Evolutionary conservation across 2,888 invertebrate genomes (phyloP).

Genomic region (Harpalus rufipes): DNA sequence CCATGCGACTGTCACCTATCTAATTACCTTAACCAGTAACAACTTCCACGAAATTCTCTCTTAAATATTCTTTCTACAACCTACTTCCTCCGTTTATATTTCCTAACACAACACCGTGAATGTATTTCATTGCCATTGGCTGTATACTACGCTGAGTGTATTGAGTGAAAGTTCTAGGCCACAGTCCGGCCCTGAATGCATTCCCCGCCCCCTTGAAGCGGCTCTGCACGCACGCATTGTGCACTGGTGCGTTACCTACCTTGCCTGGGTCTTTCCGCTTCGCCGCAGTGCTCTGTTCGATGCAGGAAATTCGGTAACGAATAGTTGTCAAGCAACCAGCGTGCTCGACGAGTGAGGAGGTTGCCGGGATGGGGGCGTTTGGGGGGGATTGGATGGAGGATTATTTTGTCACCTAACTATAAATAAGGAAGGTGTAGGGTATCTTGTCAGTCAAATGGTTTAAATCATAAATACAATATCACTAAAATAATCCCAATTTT

Average conservation of each 20-base stretch:
- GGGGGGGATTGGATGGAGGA: neutral
- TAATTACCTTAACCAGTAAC: neutral
- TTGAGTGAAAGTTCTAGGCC: constrained; percentile 48
- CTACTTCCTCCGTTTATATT: neutral
- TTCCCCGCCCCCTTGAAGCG: constrained; percentile 4
- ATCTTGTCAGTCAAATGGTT: no score
- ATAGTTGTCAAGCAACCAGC: constrained; percentile 24
- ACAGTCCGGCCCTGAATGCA: constrained; percentile 51
- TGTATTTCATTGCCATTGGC: constrained; percentile 36
- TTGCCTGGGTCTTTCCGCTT: constrained; percentile 7
- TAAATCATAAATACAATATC: no score
- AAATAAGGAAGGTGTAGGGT: no score
- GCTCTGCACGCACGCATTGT: constrained; percentile 36
- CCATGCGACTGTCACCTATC: neutral
- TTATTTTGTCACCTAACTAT: no score
- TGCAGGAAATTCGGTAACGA: constrained; percentile 21
- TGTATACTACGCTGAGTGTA: no score
- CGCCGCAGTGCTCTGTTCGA: constrained; percentile 4
- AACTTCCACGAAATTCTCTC: neutral
- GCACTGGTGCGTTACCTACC: constrained; percentile 57
- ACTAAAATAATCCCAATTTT: no score
- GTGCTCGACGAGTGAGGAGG: neutral
- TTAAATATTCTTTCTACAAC: neutral
- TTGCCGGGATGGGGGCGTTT: neutral
- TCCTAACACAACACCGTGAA: neutral